Base-by-base conservation (phyloP, 2,113 vertebrate genomes). In the Acanthochromis polyacanthus region DNA sequence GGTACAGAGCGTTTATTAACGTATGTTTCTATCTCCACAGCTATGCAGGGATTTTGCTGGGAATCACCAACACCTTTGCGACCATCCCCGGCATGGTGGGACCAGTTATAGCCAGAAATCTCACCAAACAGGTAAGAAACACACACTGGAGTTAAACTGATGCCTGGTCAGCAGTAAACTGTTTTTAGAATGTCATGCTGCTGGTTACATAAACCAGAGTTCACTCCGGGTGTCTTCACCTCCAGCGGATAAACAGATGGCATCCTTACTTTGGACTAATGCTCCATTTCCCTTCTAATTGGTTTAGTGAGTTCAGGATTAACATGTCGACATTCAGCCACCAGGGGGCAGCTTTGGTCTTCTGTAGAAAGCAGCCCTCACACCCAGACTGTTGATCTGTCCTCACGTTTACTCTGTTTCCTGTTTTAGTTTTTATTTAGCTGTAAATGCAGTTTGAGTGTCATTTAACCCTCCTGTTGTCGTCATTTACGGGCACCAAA, bases 61-160 rank as follows among this genome's bases (percentile, higher is more conserved):
- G 97, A 80, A 98, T 99, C 92, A 99, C 98, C 87, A 99, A 99
- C 91, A 95, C 97, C 25, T 99, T 99, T 91, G 98, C 95, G 62
- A 99, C 98, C 55, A 96, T 99, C 57, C 97, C 98, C 52, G 98
- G 98, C 69, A 99, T 99, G 97, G 93, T 97, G 71, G 97, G 98
- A 32, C 98, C 98, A 50, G 93, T 99, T 82, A 96, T 99, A 78
- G 98, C 96, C 43, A 96, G 96, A 89, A 90, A 67, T 16, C 91
- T 99, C 78, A 99, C 98, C 71, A 93, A 88, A 53, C 84, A 95
- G 30, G 98, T 99, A 95, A 98, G 97, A 68, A 66, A 5, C 19
- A 1, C 23, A 36, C 9, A 20, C 6, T 32, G n/a, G 12, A 2
- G 32, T 36, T 36, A 9, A 36, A 36, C 32, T 9, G 15, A 3